These are phyloP conservation scores for Formicarius rufipectus DNA, from an alignment of 2,113 vertebrate species.

Conservation along the genomic window DNA sequence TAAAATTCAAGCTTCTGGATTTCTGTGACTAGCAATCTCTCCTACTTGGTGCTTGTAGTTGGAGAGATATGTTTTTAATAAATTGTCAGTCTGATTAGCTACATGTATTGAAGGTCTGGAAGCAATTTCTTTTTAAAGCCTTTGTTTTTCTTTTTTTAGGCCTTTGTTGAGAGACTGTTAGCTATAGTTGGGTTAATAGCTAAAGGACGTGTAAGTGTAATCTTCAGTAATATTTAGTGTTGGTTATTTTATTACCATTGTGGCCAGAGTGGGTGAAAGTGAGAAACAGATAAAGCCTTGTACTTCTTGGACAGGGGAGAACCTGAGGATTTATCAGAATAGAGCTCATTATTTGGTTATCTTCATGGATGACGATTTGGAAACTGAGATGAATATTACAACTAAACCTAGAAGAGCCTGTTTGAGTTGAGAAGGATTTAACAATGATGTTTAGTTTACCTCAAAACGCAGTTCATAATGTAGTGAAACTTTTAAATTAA, in stretches of 20 bases:
- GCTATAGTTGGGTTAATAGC: neutral
- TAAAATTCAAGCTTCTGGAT: neutral
- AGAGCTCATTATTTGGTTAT: neutral
- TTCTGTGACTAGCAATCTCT: neutral
- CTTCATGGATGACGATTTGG: neutral
- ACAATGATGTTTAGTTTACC: neutral
- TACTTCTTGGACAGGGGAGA: neutral
- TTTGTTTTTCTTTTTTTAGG: neutral
- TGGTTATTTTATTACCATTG: neutral
- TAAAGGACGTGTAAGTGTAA: neutral
- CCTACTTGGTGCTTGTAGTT: neutral
- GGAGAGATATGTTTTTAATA: neutral
- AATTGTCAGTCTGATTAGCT: neutral
- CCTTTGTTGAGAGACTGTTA: neutral
- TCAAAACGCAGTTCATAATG: neutral
- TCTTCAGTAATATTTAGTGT: neutral
- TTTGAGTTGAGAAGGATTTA: neutral
- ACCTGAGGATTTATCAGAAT: neutral
- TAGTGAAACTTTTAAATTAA: neutral
- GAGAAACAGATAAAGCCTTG: neutral
- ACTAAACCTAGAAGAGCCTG: neutral
- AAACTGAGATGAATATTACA: neutral
- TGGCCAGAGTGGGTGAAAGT: neutral
- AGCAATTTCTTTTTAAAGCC: neutral
- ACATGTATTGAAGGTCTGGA: neutral